Evolutionary conservation across 2,113 vertebrate genomes (phyloP).

Genomic region (Pluvianellus socialis): DNA sequence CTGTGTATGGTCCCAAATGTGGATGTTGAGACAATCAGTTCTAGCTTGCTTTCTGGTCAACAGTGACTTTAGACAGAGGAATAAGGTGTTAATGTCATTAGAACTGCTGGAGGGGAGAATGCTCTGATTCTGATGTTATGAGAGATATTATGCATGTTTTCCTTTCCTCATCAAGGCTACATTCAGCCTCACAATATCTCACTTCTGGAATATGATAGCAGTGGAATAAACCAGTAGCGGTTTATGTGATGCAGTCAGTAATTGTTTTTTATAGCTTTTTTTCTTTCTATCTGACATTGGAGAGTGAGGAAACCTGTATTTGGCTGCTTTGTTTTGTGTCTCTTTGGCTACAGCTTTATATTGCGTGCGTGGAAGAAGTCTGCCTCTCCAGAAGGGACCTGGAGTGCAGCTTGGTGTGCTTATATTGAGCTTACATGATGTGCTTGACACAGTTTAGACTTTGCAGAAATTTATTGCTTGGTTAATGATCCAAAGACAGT

Average conservation of each 20-base stretch:
- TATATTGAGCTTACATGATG: background rate
- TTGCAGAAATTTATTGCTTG: background rate
- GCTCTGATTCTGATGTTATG: background rate
- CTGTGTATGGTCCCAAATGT: background rate
- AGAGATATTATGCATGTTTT: background rate
- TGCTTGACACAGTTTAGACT: background rate
- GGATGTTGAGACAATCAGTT: background rate
- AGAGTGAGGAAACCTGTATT: background rate
- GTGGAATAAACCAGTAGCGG: background rate
- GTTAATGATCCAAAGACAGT: background rate
- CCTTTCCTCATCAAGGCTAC: background rate
- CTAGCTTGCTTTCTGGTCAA: background rate
- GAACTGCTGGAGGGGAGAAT: background rate
- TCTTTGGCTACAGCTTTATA: background rate
- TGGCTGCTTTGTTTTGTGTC: background rate
- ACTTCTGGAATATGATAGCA: background rate
- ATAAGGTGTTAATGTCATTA: background rate
- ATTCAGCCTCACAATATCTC: background rate
- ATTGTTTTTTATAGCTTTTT: background rate
- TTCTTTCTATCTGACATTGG: background rate
- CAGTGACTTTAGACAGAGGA: background rate
- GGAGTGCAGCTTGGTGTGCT: background rate
- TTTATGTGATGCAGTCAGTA: background rate
- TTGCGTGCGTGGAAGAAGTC: background rate
- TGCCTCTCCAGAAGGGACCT: background rate